These are phyloP conservation scores for Bungarus multicinctus DNA, from an alignment of 2,113 vertebrate genomes.

Conservation along the genomic window DNA sequence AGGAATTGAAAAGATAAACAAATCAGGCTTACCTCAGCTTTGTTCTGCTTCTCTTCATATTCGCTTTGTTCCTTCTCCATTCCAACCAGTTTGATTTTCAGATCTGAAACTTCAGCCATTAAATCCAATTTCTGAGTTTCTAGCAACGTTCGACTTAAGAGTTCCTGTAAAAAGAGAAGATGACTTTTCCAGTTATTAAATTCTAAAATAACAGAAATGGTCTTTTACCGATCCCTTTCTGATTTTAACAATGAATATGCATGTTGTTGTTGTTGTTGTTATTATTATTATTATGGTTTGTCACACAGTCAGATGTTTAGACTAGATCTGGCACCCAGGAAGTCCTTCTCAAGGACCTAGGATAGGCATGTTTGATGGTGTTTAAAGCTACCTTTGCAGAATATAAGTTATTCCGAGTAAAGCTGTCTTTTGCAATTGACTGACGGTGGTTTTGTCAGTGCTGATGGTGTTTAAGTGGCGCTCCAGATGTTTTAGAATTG, in stretches of 20 bases:
- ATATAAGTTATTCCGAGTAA: background rate
- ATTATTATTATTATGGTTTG: background rate
- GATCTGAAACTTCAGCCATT: constrained; percentile 90
- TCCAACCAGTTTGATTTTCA: constrained; percentile 90
- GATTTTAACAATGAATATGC: background rate
- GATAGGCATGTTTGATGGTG: background rate
- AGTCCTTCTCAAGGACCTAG: background rate
- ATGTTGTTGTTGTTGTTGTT: no score
- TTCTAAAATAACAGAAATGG: background rate
- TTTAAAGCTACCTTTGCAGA: background rate
- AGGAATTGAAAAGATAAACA: background rate
- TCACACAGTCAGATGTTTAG: background rate
- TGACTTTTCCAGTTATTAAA: background rate
- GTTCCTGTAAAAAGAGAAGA: constrained; percentile 75
- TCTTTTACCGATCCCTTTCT: background rate
- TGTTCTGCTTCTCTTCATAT: constrained; percentile 86
- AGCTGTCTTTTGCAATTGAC: background rate
- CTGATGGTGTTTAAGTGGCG: background rate
- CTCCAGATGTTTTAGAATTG: background rate
- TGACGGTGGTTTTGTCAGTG: background rate
- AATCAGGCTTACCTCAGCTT: constrained; percentile 84
- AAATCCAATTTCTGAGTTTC: constrained; percentile 93
- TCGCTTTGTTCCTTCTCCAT: constrained; percentile 91
- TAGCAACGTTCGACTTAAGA: constrained; percentile 87
- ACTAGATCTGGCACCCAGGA: background rate